These are phyloP conservation scores for Catalaphyllia jardinei DNA, from an alignment of 64 coral and sea anemone species.

Conservation along the genomic window DNA sequence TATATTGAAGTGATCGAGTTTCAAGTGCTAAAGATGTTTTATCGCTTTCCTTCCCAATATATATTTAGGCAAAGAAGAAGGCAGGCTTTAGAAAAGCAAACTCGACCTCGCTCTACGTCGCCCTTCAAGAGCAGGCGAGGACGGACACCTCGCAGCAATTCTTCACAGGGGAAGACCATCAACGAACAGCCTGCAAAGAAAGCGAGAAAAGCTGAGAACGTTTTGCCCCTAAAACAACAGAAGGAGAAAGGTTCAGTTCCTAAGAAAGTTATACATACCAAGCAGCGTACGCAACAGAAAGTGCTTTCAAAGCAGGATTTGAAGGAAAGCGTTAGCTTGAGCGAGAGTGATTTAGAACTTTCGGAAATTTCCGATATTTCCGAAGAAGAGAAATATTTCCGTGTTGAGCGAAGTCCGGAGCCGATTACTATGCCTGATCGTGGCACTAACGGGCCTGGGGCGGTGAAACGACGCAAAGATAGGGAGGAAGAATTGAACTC, in stretches of 20 bases:
- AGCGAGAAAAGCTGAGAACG: background rate
- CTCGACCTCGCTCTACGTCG: slow-evolving; percentile 4
- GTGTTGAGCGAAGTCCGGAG: slow-evolving; percentile 33
- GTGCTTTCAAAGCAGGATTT: background rate
- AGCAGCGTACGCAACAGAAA: background rate
- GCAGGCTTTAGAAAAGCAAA: slow-evolving; percentile 30
- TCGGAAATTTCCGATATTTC: slow-evolving; percentile 42
- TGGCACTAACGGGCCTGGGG: background rate
- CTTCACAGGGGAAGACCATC: background rate
- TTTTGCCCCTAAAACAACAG: background rate
- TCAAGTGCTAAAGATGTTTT: too few species aligned
- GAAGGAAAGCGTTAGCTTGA: slow-evolving; percentile 20
- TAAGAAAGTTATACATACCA: background rate
- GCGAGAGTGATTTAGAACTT: slow-evolving; percentile 65
- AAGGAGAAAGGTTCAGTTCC: background rate
- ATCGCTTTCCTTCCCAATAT: background rate
- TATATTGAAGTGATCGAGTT: too few species aligned
- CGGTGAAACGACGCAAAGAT: background rate
- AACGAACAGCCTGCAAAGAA: slow-evolving; percentile 10
- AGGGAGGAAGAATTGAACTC: background rate
- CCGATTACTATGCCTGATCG: background rate
- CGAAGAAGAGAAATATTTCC: slow-evolving; percentile 64
- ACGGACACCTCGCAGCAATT: background rate
- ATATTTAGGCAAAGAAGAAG: slow-evolving; percentile 40
- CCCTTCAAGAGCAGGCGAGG: background rate